Percentiles rank a stretch among this genome's conserved stretches.
Evolutionary conservation across 2,113 vertebrate species (phyloP).

Genomic region (Heloderma charlesbogerti): DNA sequence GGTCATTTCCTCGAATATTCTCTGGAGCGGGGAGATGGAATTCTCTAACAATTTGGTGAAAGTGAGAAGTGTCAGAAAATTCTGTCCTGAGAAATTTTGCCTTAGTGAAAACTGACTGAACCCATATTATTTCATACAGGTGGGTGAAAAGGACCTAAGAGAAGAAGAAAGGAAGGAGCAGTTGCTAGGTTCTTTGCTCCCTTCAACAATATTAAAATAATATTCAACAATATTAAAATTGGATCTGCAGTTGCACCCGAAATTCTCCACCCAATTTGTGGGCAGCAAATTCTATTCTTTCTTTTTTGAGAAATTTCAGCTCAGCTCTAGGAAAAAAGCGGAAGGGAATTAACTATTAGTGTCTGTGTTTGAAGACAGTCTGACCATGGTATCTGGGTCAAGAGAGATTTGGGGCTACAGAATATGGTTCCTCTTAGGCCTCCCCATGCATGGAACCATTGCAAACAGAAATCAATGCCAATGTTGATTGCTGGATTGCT

Average conservation of each 20-base stretch:
- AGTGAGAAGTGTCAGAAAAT: no score
- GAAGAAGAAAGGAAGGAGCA: no score
- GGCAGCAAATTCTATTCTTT: not conserved
- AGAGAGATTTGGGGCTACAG: not conserved
- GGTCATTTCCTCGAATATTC: no score
- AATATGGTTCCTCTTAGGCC: not conserved
- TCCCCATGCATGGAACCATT: not conserved
- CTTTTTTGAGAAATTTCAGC: not conserved
- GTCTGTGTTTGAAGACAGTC: not conserved
- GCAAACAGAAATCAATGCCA: not conserved
- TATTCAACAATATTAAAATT: not conserved
- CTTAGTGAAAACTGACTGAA: no score
- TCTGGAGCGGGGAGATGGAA: no score
- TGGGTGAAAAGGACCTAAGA: no score
- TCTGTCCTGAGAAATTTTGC: no score
- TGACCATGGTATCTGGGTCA: not conserved
- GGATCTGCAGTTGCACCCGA: not conserved
- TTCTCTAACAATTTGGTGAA: no score
- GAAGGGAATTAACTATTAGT: not conserved
- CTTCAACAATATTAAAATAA: not conserved
- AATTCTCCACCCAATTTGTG: not conserved
- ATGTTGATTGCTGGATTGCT: not conserved
- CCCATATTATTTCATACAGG: no score
- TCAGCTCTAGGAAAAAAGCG: not conserved
- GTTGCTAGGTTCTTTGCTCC: no score